Conservation (phyloP, 2,797 vertebrate genomes). For the Furcifer pardalis region DNA sequence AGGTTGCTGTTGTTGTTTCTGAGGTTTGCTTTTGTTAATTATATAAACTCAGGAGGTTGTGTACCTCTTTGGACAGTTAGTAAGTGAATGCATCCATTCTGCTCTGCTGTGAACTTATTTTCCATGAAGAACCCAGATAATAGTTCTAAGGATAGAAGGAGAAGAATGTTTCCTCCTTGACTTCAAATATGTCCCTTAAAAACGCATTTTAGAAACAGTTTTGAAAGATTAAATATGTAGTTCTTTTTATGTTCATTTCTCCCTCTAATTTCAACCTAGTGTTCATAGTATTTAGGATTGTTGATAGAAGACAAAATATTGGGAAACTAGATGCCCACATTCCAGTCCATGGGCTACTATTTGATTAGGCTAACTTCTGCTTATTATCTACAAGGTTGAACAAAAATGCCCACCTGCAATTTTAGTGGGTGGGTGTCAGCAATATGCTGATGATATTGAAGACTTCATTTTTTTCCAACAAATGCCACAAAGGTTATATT, state of each 20-base stretch:
- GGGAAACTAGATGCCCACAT: not conserved
- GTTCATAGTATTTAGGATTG: not conserved
- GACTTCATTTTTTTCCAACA: not conserved
- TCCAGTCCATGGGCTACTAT: not conserved
- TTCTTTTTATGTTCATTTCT: no score
- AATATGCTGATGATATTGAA: not conserved
- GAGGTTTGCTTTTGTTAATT: not conserved
- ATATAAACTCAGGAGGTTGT: not conserved
- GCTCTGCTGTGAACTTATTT: not conserved
- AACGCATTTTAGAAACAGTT: not conserved
- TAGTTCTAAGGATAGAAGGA: not conserved
- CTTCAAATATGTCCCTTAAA: not conserved
- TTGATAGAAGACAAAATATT: no score
- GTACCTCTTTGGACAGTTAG: not conserved
- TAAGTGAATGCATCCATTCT: not conserved
- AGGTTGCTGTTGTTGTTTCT: conserved; percentile 6
- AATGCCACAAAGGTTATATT: not conserved
- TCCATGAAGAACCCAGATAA: not conserved
- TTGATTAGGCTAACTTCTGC: not conserved
- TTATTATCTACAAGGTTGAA: not conserved
- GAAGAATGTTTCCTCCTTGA: not conserved
- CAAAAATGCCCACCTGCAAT: not conserved
- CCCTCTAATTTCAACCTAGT: not conserved
- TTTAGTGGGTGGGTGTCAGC: not conserved
- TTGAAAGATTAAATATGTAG: not conserved